Percentiles rank a stretch among this genome's conserved stretches.
Evolutionary conservation across 53 echinoderm and acorn worm genomes (phyloP).

Genomic region (Antedon mediterranea): DNA sequence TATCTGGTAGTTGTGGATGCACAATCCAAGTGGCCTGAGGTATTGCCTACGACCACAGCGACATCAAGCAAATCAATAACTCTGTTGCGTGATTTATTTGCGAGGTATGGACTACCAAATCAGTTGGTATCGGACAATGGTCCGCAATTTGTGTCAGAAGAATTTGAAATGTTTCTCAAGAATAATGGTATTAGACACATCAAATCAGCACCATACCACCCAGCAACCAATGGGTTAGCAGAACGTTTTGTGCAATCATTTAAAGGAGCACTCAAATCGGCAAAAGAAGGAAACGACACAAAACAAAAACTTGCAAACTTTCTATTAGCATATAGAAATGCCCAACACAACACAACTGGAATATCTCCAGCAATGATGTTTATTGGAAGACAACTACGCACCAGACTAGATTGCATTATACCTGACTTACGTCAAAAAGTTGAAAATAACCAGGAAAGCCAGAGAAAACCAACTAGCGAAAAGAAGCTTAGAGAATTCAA

Average conservation of each 20-base stretch:
- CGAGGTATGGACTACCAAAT: background rate
- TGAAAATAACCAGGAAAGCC: background rate
- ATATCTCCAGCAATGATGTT: background rate
- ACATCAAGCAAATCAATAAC: background rate
- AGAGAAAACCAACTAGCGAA: background rate
- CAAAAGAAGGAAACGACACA: background rate
- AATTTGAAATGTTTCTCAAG: background rate
- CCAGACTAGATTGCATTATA: background rate
- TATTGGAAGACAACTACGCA: background rate
- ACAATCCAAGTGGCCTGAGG: constrained; percentile 47
- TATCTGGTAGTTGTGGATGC: constrained; percentile 41
- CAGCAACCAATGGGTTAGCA: background rate
- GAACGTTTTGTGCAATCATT: constrained; percentile 1
- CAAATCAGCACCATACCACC: constrained; percentile 1
- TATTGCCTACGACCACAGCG: constrained; percentile 7
- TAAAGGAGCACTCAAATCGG: background rate
- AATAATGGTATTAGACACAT: background rate
- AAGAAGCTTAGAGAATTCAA: constrained; percentile 1
- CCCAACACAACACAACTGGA: background rate
- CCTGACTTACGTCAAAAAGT: background rate
- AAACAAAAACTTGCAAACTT: background rate
- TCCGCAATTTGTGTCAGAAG: background rate
- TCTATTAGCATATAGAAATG: background rate
- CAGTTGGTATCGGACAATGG: background rate
- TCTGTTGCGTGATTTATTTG: background rate